A percentile compares a stretch with the other conserved stretches of the same genome.
Evolutionary conservation across 1,140 invertebrate genomes (phyloP).

Genomic region (Plodia interpunctella): DNA sequence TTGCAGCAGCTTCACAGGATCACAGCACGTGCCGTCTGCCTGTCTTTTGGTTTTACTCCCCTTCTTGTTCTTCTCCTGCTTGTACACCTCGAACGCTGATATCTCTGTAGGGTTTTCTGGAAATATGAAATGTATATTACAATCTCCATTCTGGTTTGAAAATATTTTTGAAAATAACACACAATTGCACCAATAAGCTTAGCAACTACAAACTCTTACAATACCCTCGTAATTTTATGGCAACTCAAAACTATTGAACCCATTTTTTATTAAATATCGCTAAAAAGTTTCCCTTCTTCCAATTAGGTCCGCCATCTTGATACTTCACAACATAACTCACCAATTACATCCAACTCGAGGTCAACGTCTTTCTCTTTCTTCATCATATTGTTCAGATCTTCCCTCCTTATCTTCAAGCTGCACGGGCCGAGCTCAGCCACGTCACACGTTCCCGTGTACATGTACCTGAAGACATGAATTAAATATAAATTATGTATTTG

Average conservation of each 20-base stretch:
- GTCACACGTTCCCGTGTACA: slow-evolving; percentile 83
- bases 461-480: slow-evolving; percentile 52
- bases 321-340: too few species aligned
- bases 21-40: slow-evolving; percentile 38
- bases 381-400: slow-evolving; percentile 39
- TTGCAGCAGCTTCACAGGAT: slow-evolving; percentile 76
- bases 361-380: slow-evolving; percentile 43
- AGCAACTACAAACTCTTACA: too few species aligned
- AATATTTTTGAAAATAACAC: too few species aligned
- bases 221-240: too few species aligned
- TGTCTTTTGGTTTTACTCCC: slow-evolving; percentile 26
- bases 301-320: too few species aligned
- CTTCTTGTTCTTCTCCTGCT: slow-evolving; percentile 45
- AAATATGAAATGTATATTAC: slow-evolving; percentile 1
- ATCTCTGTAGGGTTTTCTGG: slow-evolving; percentile 60
- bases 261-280: too few species aligned
- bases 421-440: slow-evolving; percentile 76
- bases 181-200: too few species aligned
- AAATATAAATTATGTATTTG: background rate
- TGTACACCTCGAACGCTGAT: slow-evolving; percentile 78
- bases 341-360: slow-evolving; percentile 42
- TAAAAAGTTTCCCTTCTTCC: too few species aligned
- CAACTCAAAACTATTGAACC: too few species aligned
- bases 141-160: too few species aligned
- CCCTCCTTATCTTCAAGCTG: slow-evolving; percentile 56